A percentile compares a stretch with the other conserved stretches of the same genome.
phyloP scores from a whole-genome alignment of 2,797 vertebrate species.

The Cryptoblepharus egeriae region DNA sequence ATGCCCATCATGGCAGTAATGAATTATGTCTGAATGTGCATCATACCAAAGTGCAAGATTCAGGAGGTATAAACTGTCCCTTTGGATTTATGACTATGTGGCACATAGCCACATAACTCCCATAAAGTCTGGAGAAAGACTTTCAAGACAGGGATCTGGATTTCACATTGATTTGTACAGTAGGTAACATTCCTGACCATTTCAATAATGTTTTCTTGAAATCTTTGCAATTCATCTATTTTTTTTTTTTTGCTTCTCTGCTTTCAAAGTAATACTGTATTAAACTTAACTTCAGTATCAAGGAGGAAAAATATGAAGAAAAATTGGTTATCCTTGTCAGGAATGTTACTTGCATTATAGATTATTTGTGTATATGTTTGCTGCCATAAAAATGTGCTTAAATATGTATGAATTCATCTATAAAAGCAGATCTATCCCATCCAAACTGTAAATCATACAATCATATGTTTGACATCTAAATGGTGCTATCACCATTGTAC shows the following conservation, averaged over 20 bases:
- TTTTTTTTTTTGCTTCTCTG: conserved; percentile 9
- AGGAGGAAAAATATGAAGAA: not conserved
- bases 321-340: not conserved
- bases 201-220: conserved; percentile 38
- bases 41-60: conserved; percentile 21
- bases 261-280: conserved; percentile 18
- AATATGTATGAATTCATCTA: not conserved
- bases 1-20: conserved; percentile 49
- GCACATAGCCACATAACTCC: conserved; percentile 9
- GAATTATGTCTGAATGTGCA: conserved; percentile 40
- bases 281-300: conserved; percentile 7
- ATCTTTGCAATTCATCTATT: not conserved
- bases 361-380: conserved; percentile 1
- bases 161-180: conserved; percentile 35
- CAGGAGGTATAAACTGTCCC: conserved; percentile 30
- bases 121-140: conserved; percentile 31
- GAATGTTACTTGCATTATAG: not conserved
- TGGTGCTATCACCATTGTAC: conserved; percentile 2
- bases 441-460: not conserved
- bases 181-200: not conserved
- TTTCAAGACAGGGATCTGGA: not conserved
- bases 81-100: conserved; percentile 6
- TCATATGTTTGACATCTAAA: conserved; percentile 12
- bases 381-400: not conserved
- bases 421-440: not conserved